Base-by-base conservation (phyloP, 2,797 vertebrate genomes). In the Telmatherina bonti region DNA sequence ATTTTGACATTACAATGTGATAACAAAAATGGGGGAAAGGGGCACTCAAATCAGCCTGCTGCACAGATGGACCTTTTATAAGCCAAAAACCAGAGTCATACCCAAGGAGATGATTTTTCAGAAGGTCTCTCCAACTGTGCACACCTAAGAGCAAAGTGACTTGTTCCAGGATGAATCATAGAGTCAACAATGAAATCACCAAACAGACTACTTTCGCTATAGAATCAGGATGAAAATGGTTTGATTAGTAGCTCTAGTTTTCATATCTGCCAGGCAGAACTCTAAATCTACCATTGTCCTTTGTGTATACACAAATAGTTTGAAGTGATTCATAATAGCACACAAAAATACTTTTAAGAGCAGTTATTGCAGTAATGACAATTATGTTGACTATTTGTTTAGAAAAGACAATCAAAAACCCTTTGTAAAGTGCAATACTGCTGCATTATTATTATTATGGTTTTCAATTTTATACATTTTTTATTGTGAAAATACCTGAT, bases 1-100 rank as follows among this genome's bases (percentile, higher is more conserved):
- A 77, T 45, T 67, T 61, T 83, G 76, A 79, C 72, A 78, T 16
- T 7, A 35, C 22, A 22, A 31, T 57, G 71, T 58, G 53, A 45
- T 30, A 35, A 49, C 52, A 70, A 43, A 47, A 67, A 51, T 13
- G 2, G 20, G 43, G 7, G 18, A 20, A 2, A 7, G 1, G 52
- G 66, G 33, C 31, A 30, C 67, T 55, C 18, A 69, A 52, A 75
- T 26, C 24, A 55, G 49, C 29, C 67, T 69, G 70, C 62, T 66
- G 65, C 13, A 87, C 70, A 78, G 67, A 72, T 67, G 35, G 8
- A 22, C 36, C 81, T 73, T 86, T 89, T 81, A 68, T 72, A 65
- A 71, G 56, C 29, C 38, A 62, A 85, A 79, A 89, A 65, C 76
- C 84, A 79, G 38, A 75, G 70, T 57, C 70, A 80, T 53, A 79